Conservation (phyloP, 2,113 vertebrate genomes). For the Eupsittula cactorum region DNA sequence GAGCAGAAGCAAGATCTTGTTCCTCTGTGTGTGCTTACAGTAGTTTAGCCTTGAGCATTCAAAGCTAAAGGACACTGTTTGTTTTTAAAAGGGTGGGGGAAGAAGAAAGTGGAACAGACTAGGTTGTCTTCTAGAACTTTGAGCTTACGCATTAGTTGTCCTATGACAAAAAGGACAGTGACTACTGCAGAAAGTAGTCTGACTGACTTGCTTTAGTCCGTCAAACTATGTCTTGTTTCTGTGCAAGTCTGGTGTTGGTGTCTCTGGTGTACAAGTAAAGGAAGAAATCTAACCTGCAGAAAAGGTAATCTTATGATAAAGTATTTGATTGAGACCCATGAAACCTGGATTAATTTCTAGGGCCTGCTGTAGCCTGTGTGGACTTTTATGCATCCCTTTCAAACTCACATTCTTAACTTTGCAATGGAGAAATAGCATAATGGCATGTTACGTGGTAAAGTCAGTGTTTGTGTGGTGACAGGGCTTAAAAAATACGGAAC, state of each 20-base stretch:
- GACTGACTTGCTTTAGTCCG: background rate
- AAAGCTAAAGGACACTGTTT: background rate
- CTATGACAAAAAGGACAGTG: background rate
- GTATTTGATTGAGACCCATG: background rate
- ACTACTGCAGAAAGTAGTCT: background rate
- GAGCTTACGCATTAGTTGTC: background rate
- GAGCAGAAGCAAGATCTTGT: background rate
- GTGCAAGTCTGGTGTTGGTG: background rate
- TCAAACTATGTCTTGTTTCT: background rate
- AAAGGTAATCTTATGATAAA: background rate
- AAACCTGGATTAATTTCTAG: background rate
- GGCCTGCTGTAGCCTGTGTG: background rate
- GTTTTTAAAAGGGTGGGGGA: background rate
- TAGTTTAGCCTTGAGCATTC: background rate
- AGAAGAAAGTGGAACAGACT: background rate
- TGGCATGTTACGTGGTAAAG: background rate
- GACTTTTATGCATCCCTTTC: background rate
- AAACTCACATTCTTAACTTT: background rate
- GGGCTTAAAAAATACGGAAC: constrained; percentile 26
- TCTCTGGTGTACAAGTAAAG: background rate
- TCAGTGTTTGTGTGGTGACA: background rate
- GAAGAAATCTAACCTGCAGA: background rate
- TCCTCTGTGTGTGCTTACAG: background rate
- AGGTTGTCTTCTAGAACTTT: background rate
- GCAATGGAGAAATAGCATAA: background rate